These are phyloP conservation scores for Rhyacichthys aspro DNA, from an alignment of 2,797 vertebrate species.

Conservation along the genomic window DNA sequence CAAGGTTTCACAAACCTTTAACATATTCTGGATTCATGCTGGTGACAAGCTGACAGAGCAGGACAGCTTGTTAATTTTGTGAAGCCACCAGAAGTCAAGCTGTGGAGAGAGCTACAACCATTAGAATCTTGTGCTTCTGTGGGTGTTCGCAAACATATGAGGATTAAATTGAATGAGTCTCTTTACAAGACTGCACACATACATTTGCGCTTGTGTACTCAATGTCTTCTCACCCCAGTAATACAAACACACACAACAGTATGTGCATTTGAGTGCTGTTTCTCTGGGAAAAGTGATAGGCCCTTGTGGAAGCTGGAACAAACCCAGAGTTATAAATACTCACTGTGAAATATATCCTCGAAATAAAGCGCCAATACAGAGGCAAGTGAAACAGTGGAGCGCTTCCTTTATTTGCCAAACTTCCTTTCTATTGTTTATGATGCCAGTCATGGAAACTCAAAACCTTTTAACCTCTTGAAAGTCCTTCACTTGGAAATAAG, in stretches of 20 bases:
- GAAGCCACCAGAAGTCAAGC: conserved; percentile 38
- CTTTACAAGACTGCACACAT: conserved; percentile 29
- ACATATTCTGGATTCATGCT: conserved; percentile 39
- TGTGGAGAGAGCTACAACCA: conserved; percentile 38
- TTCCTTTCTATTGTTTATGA: conserved; percentile 44
- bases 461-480: conserved; percentile 45
- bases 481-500: conserved; percentile 29
- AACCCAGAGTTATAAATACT: conserved; percentile 76
- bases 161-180: conserved; percentile 30
- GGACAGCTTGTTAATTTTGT: conserved; percentile 64
- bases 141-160: conserved; percentile 8
- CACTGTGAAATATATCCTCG: conserved; percentile 61
- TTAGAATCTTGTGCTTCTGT: conserved; percentile 10
- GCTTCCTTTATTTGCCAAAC: conserved; percentile 59
- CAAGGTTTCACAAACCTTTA: conserved; percentile 60
- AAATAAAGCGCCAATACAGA: conserved; percentile 60
- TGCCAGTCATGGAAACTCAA: conserved; percentile 15
- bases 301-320: conserved; percentile 62
- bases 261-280: conserved; percentile 45
- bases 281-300: conserved; percentile 64
- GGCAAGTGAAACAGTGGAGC: conserved; percentile 48
- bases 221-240: conserved; percentile 46
- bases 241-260: conserved; percentile 34
- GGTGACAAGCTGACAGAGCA: conserved; percentile 66
- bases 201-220: conserved; percentile 38